Conservation (phyloP, 2,797 vertebrate genomes). For the Ceryle rudis region DNA sequence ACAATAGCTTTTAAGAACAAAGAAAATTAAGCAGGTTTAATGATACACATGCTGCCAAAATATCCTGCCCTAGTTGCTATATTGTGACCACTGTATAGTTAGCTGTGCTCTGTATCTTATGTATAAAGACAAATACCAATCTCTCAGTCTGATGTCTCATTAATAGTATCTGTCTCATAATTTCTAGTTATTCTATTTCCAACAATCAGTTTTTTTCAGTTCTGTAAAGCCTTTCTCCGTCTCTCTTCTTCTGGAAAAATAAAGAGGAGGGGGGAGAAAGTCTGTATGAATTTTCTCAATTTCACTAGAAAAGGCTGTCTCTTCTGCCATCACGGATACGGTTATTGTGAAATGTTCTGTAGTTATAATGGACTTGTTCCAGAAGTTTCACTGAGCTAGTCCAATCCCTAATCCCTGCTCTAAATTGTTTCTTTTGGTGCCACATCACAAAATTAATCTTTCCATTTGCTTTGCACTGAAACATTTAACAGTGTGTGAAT, state of each 20-base stretch:
- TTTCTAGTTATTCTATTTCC: not conserved
- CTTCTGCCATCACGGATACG: not conserved
- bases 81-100: not conserved
- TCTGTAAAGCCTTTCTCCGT: not conserved
- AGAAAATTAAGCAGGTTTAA: not conserved
- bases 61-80: not conserved
- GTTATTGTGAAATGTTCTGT: constrained; percentile 8
- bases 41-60: not conserved
- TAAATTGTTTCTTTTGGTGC: constrained; percentile 71
- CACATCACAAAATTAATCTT: constrained; percentile 78
- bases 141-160: not conserved
- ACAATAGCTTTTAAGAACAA: not conserved
- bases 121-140: not conserved
- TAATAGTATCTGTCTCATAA: not conserved
- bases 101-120: not conserved
- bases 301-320: not conserved
- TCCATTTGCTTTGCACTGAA: constrained; percentile 66
- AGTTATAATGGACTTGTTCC: constrained; percentile 60
- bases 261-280: not conserved
- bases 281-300: not conserved
- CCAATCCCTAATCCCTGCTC: constrained; percentile 61
- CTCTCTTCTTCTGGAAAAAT: not conserved
- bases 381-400: constrained; percentile 49
- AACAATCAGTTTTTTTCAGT: not conserved
- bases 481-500: constrained; percentile 64